Conservation (phyloP, 1,140 invertebrate species). For the Diploscapter pachys region DNA sequence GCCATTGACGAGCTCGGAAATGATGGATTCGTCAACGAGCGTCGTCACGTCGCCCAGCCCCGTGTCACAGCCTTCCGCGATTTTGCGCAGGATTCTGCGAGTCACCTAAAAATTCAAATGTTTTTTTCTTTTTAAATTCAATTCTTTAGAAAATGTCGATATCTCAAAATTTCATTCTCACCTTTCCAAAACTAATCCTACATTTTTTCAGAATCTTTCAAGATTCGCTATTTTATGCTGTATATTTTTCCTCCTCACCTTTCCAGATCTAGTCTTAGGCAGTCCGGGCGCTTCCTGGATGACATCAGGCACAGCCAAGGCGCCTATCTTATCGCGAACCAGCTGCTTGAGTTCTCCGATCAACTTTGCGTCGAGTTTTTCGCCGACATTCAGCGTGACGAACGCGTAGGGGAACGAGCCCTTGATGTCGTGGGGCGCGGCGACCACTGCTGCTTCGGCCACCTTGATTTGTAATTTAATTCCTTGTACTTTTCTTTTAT, state of each 20-base stretch:
- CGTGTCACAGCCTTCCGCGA: constrained; percentile 75
- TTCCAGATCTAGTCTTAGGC: constrained; percentile 94
- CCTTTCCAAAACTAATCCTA: not conserved
- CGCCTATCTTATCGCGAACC: constrained; percentile 86
- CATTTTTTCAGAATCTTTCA: not conserved
- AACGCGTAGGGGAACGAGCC: constrained; percentile 95
- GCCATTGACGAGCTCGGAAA: constrained; percentile 63
- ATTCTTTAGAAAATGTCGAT: no score
- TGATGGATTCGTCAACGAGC: constrained; percentile 79
- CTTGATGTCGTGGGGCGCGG: constrained; percentile 84
- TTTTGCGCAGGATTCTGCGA: constrained; percentile 85
- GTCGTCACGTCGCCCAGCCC: constrained; percentile 89
- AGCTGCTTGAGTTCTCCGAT: constrained; percentile 54
- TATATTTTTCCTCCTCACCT: constrained; percentile 60
- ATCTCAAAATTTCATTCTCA: no score
- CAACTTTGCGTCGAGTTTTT: constrained; percentile 30
- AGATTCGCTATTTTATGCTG: not conserved
- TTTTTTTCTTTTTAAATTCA: not conserved
- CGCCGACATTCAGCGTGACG: constrained; percentile 73
- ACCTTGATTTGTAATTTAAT: constrained; percentile 61
- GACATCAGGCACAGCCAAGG: constrained; percentile 81
- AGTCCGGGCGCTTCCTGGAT: constrained; percentile 85
- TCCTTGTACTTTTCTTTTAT: no score
- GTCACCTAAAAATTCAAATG: constrained; percentile 69
- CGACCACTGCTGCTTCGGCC: constrained; percentile 88